These are phyloP conservation scores for Cydia amplana DNA, from an alignment of 1,140 invertebrate species.

Conservation along the genomic window DNA sequence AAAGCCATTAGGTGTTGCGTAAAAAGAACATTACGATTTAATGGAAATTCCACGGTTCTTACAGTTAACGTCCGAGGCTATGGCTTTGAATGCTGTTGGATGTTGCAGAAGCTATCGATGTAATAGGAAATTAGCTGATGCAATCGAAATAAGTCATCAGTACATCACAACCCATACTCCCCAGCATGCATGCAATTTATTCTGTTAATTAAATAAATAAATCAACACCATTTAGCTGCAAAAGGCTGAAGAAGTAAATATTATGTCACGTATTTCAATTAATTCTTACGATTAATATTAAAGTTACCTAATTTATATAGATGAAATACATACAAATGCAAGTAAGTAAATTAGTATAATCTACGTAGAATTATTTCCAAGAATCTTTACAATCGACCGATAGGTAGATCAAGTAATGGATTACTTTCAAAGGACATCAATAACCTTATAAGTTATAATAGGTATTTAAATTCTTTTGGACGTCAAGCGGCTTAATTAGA, in stretches of 20 bases:
- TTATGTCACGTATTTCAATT: too few relatives aligned
- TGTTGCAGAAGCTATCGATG: slow-evolving; percentile 43
- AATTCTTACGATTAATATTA: too few relatives aligned
- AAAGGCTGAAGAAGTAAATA: too few relatives aligned
- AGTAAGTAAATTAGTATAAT: too few relatives aligned
- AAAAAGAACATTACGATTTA: slow-evolving; percentile 54
- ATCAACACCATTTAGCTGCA: too few relatives aligned
- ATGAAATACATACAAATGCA: too few relatives aligned
- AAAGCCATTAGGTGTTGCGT: slow-evolving; percentile 46
- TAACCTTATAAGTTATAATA: background rate
- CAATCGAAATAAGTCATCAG: slow-evolving; percentile 49
- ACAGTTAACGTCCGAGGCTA: slow-evolving; percentile 33
- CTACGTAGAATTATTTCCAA: too few relatives aligned
- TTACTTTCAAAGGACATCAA: background rate
- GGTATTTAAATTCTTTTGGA: too few relatives aligned
- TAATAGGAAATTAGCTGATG: slow-evolving; percentile 55
- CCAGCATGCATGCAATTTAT: too few relatives aligned
- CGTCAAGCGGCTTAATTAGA: background rate
- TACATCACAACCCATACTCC: background rate
- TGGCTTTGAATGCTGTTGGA: slow-evolving; percentile 15
- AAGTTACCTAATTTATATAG: too few relatives aligned
- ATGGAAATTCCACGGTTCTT: slow-evolving; percentile 54
- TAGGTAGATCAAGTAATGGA: background rate
- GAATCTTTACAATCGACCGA: too few relatives aligned
- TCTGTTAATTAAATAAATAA: too few relatives aligned